Evolutionary conservation across 2,797 vertebrate genomes (phyloP).

Genomic region (Ceryle rudis): DNA sequence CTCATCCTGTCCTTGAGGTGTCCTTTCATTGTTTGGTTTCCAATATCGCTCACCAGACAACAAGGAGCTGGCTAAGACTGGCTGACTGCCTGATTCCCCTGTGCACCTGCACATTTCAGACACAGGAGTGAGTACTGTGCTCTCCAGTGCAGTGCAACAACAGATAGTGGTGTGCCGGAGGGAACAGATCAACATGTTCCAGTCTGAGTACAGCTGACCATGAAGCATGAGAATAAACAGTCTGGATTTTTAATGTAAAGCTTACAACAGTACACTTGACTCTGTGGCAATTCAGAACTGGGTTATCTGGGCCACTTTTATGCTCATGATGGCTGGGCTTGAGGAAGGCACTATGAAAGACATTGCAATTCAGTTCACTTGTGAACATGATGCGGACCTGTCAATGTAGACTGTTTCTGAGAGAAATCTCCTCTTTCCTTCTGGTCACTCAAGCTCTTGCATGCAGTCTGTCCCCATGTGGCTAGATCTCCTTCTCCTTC

Average conservation of each 20-base stretch:
- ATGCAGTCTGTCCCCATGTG: not conserved
- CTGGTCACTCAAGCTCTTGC: not conserved
- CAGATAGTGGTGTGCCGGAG: too few relatives aligned
- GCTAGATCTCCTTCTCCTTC: not conserved
- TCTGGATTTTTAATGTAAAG: not conserved
- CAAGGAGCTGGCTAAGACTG: too few relatives aligned
- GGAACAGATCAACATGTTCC: too few relatives aligned
- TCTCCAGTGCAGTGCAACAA: too few relatives aligned
- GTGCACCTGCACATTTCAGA: too few relatives aligned
- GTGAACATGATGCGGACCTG: accelerated
- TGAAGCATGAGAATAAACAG: not conserved
- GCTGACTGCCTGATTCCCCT: too few relatives aligned
- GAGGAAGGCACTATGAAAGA: not conserved
- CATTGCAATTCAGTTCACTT: not conserved
- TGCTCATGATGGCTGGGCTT: not conserved
- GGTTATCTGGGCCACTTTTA: not conserved
- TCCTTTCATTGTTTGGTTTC: too few relatives aligned
- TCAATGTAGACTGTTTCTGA: not conserved
- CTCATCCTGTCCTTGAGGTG: too few relatives aligned
- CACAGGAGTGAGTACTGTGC: too few relatives aligned
- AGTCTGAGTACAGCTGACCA: not conserved
- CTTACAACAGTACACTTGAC: not conserved
- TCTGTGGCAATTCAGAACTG: not conserved
- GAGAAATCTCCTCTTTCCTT: not conserved
- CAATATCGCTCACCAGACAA: too few relatives aligned